These are phyloP conservation scores for Coregonus sp. DNA, from an alignment of 2,797 vertebrate genomes.

Conservation along the genomic window DNA sequence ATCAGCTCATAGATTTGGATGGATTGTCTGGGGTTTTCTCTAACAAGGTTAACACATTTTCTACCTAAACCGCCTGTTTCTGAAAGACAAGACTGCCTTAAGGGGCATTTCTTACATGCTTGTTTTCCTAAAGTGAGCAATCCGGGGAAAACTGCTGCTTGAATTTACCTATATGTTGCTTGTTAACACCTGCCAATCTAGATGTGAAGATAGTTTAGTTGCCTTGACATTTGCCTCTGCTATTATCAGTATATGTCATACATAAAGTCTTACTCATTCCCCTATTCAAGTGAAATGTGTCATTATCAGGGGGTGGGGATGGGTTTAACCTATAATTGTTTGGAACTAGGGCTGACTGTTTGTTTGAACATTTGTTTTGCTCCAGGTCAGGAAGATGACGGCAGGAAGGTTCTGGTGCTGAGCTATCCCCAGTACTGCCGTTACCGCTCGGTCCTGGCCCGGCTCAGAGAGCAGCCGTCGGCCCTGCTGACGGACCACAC, in stretches of 20 bases:
- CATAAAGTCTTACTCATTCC: slow-evolving; percentile 27
- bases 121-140: slow-evolving; percentile 17
- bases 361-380: slow-evolving; percentile 8
- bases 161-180: slow-evolving; percentile 25
- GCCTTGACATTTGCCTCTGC: slow-evolving; percentile 16
- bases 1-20: neutral
- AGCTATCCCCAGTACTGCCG: slow-evolving; percentile 97
- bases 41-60: slow-evolving; percentile 7
- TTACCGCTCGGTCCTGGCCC: slow-evolving; percentile 87
- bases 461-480: slow-evolving; percentile 87
- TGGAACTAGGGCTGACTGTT: neutral
- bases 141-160: slow-evolving; percentile 12
- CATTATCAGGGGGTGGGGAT: neutral
- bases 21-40: neutral
- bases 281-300: slow-evolving; percentile 21
- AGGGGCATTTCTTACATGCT: neutral
- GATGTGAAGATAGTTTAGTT: slow-evolving; percentile 26
- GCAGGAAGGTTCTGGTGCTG: slow-evolving; percentile 86
- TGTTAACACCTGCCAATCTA: slow-evolving; percentile 33
- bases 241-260: slow-evolving; percentile 20
- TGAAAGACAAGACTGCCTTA: neutral
- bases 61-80: no score
- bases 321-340: no score
- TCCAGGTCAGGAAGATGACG: slow-evolving; percentile 89
- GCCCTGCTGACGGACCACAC: slow-evolving; percentile 88